Conservation (phyloP, 2,113 vertebrate species). For the Leptobrachium ailaonicum region DNA sequence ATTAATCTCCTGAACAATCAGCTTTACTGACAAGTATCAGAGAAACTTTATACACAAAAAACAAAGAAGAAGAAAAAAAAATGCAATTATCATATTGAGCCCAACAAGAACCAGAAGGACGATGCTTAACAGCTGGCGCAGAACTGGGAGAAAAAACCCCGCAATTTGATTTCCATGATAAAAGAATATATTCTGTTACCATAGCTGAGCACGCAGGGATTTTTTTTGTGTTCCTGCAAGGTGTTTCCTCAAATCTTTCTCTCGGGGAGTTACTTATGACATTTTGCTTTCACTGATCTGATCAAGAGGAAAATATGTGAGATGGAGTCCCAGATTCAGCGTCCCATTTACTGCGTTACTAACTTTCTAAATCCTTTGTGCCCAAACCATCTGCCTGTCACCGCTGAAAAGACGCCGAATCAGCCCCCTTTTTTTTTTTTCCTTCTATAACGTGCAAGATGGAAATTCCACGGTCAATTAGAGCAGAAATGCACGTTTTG, state of each 20-base stretch:
- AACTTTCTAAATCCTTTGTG: background rate
- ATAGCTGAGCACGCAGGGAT: background rate
- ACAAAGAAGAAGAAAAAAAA: too few species aligned
- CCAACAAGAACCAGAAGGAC: too few species aligned
- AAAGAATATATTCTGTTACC: background rate
- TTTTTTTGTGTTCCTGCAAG: background rate
- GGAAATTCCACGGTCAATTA: background rate
- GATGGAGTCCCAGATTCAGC: background rate
- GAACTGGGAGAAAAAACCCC: background rate
- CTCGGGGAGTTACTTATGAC: background rate
- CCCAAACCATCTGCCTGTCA: background rate
- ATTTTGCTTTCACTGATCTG: background rate
- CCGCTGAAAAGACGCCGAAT: background rate
- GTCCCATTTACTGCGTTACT: background rate
- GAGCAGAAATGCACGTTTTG: background rate
- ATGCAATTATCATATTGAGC: background rate
- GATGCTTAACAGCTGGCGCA: background rate
- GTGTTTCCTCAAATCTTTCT: slow-evolving; percentile 5
- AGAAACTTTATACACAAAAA: too few species aligned
- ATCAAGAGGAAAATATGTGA: background rate
- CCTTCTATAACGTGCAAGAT: background rate
- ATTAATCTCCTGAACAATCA: too few species aligned
- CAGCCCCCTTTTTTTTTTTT: background rate
- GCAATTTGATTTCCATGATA: background rate
- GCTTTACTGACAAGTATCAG: too few species aligned